Conservation (phyloP, 1,140 invertebrate genomes). For the Heterodera schachtii region DNA sequence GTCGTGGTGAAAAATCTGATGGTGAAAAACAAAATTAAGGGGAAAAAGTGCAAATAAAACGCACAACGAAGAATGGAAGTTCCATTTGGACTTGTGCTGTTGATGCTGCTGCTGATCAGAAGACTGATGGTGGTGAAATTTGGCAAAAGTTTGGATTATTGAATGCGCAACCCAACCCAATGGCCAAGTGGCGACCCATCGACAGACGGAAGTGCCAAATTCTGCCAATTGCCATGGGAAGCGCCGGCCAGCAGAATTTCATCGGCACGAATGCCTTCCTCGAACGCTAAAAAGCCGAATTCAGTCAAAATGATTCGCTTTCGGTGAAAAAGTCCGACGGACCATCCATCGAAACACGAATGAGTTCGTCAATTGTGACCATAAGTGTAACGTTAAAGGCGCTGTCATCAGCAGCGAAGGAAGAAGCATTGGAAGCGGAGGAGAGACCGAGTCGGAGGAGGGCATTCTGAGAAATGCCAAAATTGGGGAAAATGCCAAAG, state of each 20-base stretch:
- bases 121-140: too few species aligned
- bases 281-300: conserved; percentile 16
- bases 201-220: neutral
- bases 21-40: neutral
- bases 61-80: conserved; percentile 50
- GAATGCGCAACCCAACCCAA: too few species aligned
- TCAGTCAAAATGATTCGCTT: neutral
- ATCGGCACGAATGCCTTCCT: conserved; percentile 28
- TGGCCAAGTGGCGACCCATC: too few species aligned
- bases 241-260: conserved; percentile 34
- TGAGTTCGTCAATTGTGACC: conserved; percentile 41
- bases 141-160: too few species aligned
- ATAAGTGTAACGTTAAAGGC: conserved; percentile 34
- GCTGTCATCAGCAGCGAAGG: neutral
- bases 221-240: conserved; percentile 24
- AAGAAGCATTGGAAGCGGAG: neutral
- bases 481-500: neutral
- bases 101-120: neutral
- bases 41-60: neutral
- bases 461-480: neutral
- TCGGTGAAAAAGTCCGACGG: neutral
- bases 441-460: conserved; percentile 5
- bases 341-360: conserved; percentile 46
- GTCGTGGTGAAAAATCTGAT: conserved; percentile 49
- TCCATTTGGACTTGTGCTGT: conserved; percentile 44